Evolutionary conservation across 2,888 invertebrate genomes (phyloP).

Genomic region (Dolichopus griseipennis): DNA sequence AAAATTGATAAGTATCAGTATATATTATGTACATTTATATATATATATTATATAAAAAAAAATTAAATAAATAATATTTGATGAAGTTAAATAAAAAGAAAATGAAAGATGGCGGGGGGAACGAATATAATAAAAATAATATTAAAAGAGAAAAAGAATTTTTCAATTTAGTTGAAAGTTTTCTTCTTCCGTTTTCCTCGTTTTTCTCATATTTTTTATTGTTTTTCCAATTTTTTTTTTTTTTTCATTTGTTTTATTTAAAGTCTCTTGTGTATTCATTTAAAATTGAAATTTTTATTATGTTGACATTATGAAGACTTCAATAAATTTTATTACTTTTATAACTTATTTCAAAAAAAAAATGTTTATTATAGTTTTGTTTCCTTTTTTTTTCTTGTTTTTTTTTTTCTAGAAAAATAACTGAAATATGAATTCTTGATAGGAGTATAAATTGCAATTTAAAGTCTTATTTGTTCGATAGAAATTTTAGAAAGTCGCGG

Average conservation of each 20-base stretch:
- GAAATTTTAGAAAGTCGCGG: no score
- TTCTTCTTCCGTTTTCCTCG: no score
- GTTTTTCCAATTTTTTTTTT: background rate
- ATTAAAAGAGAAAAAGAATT: background rate
- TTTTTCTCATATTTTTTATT: no score
- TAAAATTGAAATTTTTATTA: slow-evolving; percentile 6
- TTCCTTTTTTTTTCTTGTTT: no score
- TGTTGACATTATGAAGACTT: slow-evolving; percentile 6
- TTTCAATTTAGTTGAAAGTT: background rate
- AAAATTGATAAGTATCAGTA: background rate
- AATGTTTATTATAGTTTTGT: no score
- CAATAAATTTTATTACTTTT: background rate
- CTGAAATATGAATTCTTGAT: no score
- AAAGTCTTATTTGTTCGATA: no score
- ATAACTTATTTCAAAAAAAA: background rate
- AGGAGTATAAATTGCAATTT: no score
- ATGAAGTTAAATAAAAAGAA: background rate
- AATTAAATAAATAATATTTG: background rate
- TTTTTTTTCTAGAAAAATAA: no score
- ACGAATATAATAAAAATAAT: no score
- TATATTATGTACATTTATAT: no score
- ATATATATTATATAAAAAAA: background rate
- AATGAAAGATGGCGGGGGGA: background rate
- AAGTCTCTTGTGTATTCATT: background rate
- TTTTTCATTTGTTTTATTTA: background rate